A percentile compares a stretch with the other conserved stretches of the same genome.
Conservation (phyloP, 2,797 vertebrate genomes). For the Melanotaenia trifasciata region DNA sequence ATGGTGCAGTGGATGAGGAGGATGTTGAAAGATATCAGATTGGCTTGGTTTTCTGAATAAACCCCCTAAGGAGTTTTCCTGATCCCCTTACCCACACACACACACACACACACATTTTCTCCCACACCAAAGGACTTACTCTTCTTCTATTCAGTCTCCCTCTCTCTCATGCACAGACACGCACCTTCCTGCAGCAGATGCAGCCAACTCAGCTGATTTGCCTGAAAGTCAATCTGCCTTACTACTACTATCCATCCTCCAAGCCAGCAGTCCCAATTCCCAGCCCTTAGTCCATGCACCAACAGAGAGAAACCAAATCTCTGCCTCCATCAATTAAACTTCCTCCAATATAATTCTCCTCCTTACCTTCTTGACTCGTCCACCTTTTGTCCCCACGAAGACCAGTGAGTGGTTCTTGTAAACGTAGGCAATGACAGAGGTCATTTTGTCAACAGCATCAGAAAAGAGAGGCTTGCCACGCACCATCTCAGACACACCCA, state of each 20-base stretch:
- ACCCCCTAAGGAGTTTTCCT: constrained; percentile 68
- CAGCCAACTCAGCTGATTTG: constrained; percentile 75
- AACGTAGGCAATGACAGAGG: constrained; percentile 95
- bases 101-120: constrained; percentile 46
- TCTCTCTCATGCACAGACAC: constrained; percentile 44
- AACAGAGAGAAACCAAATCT: constrained; percentile 57
- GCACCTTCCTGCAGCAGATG: constrained; percentile 54
- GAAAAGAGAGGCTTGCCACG: constrained; percentile 93
- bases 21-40: constrained; percentile 76
- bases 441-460: constrained; percentile 94
- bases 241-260: constrained; percentile 65
- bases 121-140: constrained; percentile 47
- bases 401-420: constrained; percentile 99
- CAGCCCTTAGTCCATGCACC: constrained; percentile 49
- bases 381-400: constrained; percentile 96
- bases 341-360: constrained; percentile 7
- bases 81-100: constrained; percentile 53
- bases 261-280: constrained; percentile 67
- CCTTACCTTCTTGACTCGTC: constrained; percentile 97
- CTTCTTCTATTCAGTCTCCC: constrained; percentile 39
- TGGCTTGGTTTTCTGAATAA: constrained; percentile 69
- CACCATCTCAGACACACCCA: constrained; percentile 98
- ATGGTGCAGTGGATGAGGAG: constrained; percentile 63
- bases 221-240: constrained; percentile 79
- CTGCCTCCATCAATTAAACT: constrained; percentile 34